phyloP scores from a whole-genome alignment of 2,797 vertebrate species.

The Merluccius polli region DNA sequence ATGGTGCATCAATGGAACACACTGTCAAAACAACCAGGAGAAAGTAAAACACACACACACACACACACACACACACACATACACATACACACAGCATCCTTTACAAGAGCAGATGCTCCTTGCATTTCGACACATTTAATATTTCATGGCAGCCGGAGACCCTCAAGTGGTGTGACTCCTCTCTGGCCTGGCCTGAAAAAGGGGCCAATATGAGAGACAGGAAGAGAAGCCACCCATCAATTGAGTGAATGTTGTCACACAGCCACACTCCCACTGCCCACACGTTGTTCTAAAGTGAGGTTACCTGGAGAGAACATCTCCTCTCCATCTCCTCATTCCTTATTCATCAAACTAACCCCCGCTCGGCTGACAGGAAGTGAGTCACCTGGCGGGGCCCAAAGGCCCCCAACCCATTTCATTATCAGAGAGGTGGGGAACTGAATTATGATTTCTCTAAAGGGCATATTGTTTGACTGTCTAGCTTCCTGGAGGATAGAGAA shows the following conservation, averaged over 20 bases:
- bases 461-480: slow-evolving; percentile 1
- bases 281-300: neutral
- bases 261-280: slow-evolving; percentile 4
- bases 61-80: neutral
- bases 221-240: slow-evolving; percentile 1
- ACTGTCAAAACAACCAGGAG: slow-evolving; percentile 17
- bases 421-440: neutral
- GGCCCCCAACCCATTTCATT: neutral
- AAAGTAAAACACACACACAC: neutral
- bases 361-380: slow-evolving; percentile 12
- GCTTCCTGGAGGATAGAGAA: neutral
- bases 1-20: slow-evolving; percentile 25
- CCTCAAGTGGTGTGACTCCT: slow-evolving; percentile 37
- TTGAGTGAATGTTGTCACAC: slow-evolving; percentile 39
- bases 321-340: neutral
- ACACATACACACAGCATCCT: slow-evolving; percentile 18
- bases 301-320: neutral
- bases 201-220: neutral
- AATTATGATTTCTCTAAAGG: slow-evolving; percentile 6
- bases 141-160: slow-evolving; percentile 28
- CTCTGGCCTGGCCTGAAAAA: slow-evolving; percentile 24
- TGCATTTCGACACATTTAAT: slow-evolving; percentile 30
- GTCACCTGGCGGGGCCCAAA: slow-evolving; percentile 6
- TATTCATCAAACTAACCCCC: slow-evolving; percentile 21
- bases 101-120: slow-evolving; percentile 17